A percentile compares a stretch with the other conserved stretches of the same genome.
phyloP scores from a whole-genome alignment of 92 coral and sea anemone species.

The Muricea muricata region DNA sequence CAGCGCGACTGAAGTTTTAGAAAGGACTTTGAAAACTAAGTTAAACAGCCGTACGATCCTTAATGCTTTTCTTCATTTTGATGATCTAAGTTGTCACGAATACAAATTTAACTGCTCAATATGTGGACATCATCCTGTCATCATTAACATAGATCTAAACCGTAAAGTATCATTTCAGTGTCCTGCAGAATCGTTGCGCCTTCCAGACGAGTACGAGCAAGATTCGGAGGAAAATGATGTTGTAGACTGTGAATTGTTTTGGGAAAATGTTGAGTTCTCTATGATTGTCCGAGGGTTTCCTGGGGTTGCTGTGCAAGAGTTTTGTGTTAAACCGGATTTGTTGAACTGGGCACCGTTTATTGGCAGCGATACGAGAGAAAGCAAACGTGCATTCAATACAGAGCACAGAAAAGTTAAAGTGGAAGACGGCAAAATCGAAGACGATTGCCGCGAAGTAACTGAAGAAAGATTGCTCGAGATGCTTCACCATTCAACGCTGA shows the following conservation, averaged over 20 bases:
- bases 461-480: conserved; percentile 55
- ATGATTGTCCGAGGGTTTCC: conserved; percentile 62
- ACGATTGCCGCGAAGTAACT: conserved; percentile 23
- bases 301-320: background rate
- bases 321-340: conserved; percentile 45
- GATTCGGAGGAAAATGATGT: conserved; percentile 30
- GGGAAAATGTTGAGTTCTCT: conserved; percentile 51
- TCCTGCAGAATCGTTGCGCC: conserved; percentile 33
- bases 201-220: conserved; percentile 42
- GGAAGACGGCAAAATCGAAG: conserved; percentile 50
- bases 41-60: conserved; percentile 34
- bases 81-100: conserved; percentile 32
- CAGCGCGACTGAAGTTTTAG: conserved; percentile 50
- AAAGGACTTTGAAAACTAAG: background rate
- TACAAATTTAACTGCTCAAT: conserved; percentile 54
- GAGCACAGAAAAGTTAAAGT: conserved; percentile 56
- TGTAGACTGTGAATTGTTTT: conserved; percentile 52
- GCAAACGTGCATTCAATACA: conserved; percentile 42
- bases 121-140: conserved; percentile 58
- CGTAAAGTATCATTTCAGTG: conserved; percentile 65
- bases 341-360: conserved; percentile 68
- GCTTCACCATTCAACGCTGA: conserved; percentile 39
- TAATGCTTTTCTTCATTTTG: conserved; percentile 60
- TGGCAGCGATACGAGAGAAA: too few relatives aligned
- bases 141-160: conserved; percentile 49